Conservation (phyloP, 2,888 invertebrate species). For the Acanthosepion lycidas region DNA sequence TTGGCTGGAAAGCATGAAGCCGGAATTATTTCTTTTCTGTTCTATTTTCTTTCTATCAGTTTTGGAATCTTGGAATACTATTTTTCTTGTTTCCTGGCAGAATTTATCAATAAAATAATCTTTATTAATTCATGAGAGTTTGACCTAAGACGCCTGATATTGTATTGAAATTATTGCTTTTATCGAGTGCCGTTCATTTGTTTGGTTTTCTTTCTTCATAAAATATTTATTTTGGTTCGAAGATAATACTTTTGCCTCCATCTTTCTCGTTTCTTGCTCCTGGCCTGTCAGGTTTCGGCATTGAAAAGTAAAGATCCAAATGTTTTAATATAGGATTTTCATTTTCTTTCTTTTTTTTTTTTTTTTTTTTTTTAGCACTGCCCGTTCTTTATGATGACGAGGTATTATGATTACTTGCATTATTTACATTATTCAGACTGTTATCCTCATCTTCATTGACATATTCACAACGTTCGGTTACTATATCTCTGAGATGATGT, state of each 20-base stretch:
- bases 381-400: neutral
- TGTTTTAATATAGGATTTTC: neutral
- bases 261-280: neutral
- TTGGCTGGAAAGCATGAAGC: no score
- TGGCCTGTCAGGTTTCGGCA: neutral
- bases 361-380: neutral
- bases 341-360: neutral
- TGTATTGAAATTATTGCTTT: neutral
- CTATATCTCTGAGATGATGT: no score
- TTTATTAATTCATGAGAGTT: neutral
- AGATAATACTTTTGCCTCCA: neutral
- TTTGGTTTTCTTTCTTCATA: neutral
- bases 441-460: no score
- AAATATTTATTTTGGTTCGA: neutral
- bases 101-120: neutral
- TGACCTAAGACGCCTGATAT: neutral
- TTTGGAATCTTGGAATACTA: neutral
- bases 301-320: neutral
- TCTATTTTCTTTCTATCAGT: neutral
- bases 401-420: neutral
- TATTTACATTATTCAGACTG: no score
- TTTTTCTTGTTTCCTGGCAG: neutral
- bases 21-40: neutral
- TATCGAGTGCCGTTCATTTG: neutral
- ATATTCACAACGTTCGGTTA: no score